Evolutionary conservation across 92 coral and sea anemone genomes (phyloP).

Genomic region (Isaurus tuberculatus): DNA sequence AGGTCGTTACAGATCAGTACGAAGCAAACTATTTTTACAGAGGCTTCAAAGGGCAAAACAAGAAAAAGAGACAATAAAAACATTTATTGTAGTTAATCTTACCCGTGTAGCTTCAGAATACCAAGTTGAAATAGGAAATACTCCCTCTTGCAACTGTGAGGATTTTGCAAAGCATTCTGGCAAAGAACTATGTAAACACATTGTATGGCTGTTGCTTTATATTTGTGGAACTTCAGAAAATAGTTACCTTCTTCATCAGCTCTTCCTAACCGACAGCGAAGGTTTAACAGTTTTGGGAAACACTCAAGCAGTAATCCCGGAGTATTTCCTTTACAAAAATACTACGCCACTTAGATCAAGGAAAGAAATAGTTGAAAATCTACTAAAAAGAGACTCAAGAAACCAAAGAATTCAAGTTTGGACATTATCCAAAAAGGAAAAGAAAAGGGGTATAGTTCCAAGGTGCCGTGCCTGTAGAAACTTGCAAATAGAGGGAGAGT

Average conservation of each 20-base stretch:
- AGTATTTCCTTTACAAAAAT: too few species aligned
- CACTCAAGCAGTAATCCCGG: too few species aligned
- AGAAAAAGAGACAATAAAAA: conserved; percentile 51
- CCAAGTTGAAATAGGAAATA: background rate
- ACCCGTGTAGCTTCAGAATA: background rate
- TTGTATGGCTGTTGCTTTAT: background rate
- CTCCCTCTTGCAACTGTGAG: background rate
- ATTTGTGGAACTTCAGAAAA: too few species aligned
- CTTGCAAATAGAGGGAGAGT: too few species aligned
- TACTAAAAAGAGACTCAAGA: too few species aligned
- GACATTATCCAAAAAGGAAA: background rate
- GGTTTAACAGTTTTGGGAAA: background rate
- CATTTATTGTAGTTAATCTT: background rate
- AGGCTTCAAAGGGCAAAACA: conserved; percentile 48
- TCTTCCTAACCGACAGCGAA: background rate
- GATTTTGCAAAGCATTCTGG: background rate
- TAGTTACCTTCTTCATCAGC: too few species aligned
- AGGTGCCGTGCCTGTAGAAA: too few species aligned
- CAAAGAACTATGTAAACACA: background rate
- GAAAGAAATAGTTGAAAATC: too few species aligned
- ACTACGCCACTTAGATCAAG: too few species aligned
- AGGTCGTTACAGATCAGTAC: conserved; percentile 43
- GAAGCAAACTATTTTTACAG: conserved; percentile 40
- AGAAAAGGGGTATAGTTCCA: too few species aligned
- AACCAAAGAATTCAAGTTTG: background rate